Conservation (phyloP, 2,888 invertebrate genomes). For the Mimumesa dahlbomi region DNA sequence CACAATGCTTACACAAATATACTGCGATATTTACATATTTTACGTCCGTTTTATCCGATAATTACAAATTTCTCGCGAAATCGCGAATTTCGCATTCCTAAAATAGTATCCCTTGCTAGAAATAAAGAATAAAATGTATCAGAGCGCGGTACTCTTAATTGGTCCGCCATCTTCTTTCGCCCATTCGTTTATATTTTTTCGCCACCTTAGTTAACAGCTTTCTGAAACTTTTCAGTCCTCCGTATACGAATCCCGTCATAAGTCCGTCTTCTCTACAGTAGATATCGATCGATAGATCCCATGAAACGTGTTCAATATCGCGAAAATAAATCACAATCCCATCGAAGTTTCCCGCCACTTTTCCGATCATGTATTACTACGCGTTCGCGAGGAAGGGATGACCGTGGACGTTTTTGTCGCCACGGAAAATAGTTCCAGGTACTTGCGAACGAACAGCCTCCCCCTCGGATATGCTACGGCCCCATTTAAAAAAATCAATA, state of each 20-base stretch:
- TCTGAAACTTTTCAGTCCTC: background rate
- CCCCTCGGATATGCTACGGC: constrained; percentile 57
- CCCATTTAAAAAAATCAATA: constrained; percentile 79
- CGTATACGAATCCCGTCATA: background rate
- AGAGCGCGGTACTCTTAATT: constrained; percentile 73
- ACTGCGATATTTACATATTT: no score
- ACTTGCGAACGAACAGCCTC: constrained; percentile 58
- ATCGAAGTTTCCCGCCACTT: constrained; percentile 67
- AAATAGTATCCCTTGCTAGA: constrained; percentile 35
- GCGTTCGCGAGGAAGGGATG: constrained; percentile 41
- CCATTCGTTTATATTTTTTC: constrained; percentile 42
- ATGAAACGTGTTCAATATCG: background rate
- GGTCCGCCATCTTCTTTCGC: constrained; percentile 74
- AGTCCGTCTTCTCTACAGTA: no score
- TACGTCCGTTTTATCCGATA: no score
- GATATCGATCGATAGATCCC: constrained; percentile 23
- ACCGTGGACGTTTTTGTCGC: constrained; percentile 47
- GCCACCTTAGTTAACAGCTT: background rate
- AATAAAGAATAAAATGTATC: constrained; percentile 71
- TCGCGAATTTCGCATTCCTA: constrained; percentile 17
- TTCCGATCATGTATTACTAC: constrained; percentile 50
- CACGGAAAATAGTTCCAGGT: constrained; percentile 62
- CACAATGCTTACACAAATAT: background rate
- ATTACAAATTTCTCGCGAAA: constrained; percentile 14
- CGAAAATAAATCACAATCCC: constrained; percentile 19